Evolutionary conservation across 1,140 invertebrate genomes (phyloP), one percentile per base, ranked within the genome.

Genomic region (Reticulitermes speratus): DNA sequence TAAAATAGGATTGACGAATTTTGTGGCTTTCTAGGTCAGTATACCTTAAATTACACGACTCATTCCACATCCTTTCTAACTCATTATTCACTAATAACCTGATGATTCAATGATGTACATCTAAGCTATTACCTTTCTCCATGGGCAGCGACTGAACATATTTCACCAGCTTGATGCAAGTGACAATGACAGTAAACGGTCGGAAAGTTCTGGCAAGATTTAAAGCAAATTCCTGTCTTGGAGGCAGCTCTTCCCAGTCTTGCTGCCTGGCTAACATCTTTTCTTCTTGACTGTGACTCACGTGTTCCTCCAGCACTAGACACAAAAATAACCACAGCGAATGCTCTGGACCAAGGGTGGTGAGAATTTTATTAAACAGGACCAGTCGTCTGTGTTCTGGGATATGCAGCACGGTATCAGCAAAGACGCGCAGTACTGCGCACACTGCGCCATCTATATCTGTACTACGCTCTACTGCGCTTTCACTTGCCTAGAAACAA

Each of bases 351-450:
- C 94, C 93, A 2, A 98, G 90, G 2, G 96, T 95, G 55, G 94
- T 91, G 9, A 98, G 90, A 0, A 99, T 91, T 87, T 97, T 96
- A 9, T 92, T 93, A 87, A 98, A 98, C 1, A 99, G 90, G 1
- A 95, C 95, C 48, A 96, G 90, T 69, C 97, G 92, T 75, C 98
- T 93, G 91, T 99, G 98, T 88, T 96, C 95, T 0, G 98, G 97
- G 83, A 99, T 96, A 91, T 99, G 97, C 2, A 96, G 92, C 38
- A 98, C 93, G 2, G 97, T 96, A 89, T 96, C 96, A 1, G 97
- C 95, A 91, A 99, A 99, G 38, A 98, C 96, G 45, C 96, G 93
- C n/a, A 98, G 91, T 65, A 98, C 94, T 30, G 65, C n/a, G 21
- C 93, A 93, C 32, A 95, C 91, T n/a, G 90, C 90, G 65, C 89